phyloP scores from a whole-genome alignment of 2,888 invertebrate genomes.

The Platypus cylindrus region DNA sequence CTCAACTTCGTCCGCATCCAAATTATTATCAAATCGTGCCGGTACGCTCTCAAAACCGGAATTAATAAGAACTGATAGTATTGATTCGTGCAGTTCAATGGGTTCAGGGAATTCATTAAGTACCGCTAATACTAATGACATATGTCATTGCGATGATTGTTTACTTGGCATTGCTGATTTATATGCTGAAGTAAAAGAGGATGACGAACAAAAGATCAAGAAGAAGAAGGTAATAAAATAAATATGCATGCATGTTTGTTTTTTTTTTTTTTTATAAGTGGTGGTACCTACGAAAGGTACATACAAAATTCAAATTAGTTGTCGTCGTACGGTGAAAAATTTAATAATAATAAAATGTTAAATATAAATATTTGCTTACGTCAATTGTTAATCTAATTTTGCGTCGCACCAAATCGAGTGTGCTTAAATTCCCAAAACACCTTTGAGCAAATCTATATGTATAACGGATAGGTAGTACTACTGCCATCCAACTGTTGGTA shows the following conservation, averaged over 20 bases:
- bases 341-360: no score
- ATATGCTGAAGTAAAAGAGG: conserved; percentile 43
- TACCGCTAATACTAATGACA: conserved; percentile 58
- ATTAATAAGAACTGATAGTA: conserved; percentile 60
- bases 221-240: conserved; percentile 57
- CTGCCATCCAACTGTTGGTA: no score
- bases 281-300: no score
- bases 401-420: conserved; percentile 1
- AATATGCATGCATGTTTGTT: neutral
- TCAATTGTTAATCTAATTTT: conserved; percentile 4
- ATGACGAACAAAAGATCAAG: no score
- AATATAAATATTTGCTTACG: no score
- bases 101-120: conserved; percentile 51
- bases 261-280: neutral
- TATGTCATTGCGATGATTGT: conserved; percentile 75
- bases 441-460: no score
- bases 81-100: conserved; percentile 62
- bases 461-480: no score
- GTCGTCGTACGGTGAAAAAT: no score
- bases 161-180: conserved; percentile 69
- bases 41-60: conserved; percentile 26
- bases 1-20: no score
- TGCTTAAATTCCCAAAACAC: conserved; percentile 5
- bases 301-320: no score
- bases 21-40: no score